Evolutionary conservation across 2,888 invertebrate genomes (phyloP).

Genomic region (Timema cristinae): DNA sequence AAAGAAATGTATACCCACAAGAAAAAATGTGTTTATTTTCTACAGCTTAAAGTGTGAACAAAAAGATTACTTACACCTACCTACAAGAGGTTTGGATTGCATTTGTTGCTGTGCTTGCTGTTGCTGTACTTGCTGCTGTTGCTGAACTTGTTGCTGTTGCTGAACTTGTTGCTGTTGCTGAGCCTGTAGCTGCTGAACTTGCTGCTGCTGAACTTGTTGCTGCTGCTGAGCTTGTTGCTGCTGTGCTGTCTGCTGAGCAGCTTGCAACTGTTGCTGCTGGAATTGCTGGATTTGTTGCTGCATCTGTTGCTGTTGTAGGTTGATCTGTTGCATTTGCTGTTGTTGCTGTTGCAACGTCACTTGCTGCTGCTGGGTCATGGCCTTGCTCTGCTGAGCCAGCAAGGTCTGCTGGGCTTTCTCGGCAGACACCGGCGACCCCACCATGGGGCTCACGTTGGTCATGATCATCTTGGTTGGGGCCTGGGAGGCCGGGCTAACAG

Average conservation of each 20-base stretch:
- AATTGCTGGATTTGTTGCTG: neutral
- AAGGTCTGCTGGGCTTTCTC: constrained; percentile 51
- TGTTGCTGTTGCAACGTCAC: constrained; percentile 48
- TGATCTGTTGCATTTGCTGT: constrained; percentile 32
- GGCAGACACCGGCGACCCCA: constrained; percentile 53
- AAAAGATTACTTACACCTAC: constrained; percentile 47
- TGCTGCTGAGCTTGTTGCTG: constrained; percentile 13
- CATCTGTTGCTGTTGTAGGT: constrained; percentile 36
- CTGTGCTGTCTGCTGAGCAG: constrained; percentile 41
- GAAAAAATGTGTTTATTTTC: neutral
- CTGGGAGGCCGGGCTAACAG: constrained; percentile 30
- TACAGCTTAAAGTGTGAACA: neutral
- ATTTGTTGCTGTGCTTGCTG: constrained; percentile 44
- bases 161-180: constrained; percentile 36
- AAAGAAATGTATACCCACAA: neutral
- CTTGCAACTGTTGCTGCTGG: constrained; percentile 33
- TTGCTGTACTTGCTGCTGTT: constrained; percentile 16
- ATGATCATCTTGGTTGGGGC: constrained; percentile 23
- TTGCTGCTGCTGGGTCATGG: constrained; percentile 29
- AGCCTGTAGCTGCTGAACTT: constrained; percentile 37
- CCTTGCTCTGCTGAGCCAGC: constrained; percentile 42
- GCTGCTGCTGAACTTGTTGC: constrained; percentile 20
- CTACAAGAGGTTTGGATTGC: constrained; percentile 50
- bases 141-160: neutral
- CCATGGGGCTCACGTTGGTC: constrained; percentile 25